Conservation (phyloP, 2,797 vertebrate genomes). For the Myotis findleyi region DNA sequence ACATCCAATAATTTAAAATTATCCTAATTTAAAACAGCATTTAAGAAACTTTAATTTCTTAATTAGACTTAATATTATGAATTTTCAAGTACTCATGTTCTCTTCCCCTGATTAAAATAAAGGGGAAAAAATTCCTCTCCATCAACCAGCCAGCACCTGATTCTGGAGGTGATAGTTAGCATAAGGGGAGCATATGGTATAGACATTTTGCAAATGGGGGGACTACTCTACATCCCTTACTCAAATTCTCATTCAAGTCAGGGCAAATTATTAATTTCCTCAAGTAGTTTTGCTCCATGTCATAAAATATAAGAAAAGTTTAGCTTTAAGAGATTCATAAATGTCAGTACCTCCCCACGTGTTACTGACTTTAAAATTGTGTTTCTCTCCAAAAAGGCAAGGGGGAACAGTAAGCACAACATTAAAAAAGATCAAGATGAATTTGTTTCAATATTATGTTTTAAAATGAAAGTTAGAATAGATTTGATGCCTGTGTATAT, state of each 20-base stretch:
- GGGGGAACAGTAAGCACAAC: not conserved
- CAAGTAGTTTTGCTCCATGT: slow-evolving; percentile 58
- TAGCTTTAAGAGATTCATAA: slow-evolving; percentile 68
- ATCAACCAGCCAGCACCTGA: not conserved
- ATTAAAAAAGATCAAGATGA: slow-evolving; percentile 8
- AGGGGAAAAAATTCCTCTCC: not conserved
- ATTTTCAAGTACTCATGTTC: slow-evolving; percentile 73
- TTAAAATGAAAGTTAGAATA: slow-evolving; percentile 41
- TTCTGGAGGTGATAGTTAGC: not conserved
- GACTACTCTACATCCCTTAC: not conserved
- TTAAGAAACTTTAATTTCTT: slow-evolving; percentile 69
- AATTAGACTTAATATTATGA: slow-evolving; percentile 77
- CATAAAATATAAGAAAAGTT: slow-evolving; percentile 49
- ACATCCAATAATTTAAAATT: slow-evolving; percentile 75
- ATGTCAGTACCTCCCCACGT: slow-evolving; percentile 46
- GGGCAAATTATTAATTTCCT: slow-evolving; percentile 60
- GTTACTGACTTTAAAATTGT: slow-evolving; percentile 64
- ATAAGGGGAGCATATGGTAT: not conserved
- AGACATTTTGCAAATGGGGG: not conserved
- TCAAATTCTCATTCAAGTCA: slow-evolving; percentile 50
- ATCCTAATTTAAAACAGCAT: slow-evolving; percentile 70
- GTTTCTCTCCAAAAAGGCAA: not conserved
- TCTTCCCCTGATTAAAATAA: slow-evolving; percentile 71
- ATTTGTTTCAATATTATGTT: slow-evolving; percentile 41
- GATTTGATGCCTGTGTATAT: not conserved